These are phyloP conservation scores for Nephrocerus scutellatus DNA, from an alignment of 2,888 invertebrate species.

Conservation along the genomic window DNA sequence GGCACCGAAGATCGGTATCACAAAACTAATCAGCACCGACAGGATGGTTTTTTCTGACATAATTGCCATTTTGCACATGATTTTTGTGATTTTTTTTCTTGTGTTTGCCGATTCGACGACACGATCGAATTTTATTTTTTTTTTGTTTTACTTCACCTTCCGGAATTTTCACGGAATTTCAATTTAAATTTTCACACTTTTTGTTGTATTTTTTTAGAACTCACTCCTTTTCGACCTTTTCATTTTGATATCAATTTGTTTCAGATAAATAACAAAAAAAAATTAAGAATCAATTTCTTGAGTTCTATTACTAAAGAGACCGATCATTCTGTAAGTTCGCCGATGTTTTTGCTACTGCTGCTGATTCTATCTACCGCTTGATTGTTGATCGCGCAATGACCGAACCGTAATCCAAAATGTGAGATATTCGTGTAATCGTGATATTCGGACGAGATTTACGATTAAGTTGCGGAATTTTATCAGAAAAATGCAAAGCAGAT, in stretches of 20 bases:
- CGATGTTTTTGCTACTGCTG: too few species aligned
- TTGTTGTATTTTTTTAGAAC: slow-evolving; percentile 2
- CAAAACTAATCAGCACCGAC: slow-evolving; percentile 42
- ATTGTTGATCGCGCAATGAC: too few species aligned
- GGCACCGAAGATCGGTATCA: slow-evolving; percentile 44
- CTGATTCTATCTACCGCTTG: too few species aligned
- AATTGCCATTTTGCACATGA: slow-evolving; percentile 29
- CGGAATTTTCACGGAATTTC: neutral
- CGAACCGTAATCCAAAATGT: too few species aligned
- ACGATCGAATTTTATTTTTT: neutral
- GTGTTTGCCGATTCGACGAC: slow-evolving; percentile 4
- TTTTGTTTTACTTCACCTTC: slow-evolving; percentile 1
- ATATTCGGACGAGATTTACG: too few species aligned
- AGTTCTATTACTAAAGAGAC: too few species aligned
- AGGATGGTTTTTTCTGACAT: slow-evolving; percentile 34
- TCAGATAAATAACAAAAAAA: too few species aligned
- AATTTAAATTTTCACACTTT: slow-evolving; percentile 5
- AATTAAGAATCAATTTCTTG: too few species aligned
- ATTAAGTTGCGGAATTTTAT: too few species aligned
- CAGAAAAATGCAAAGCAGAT: too few species aligned
- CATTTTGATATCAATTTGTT: neutral
- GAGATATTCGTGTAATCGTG: too few species aligned
- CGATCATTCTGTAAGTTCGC: too few species aligned
- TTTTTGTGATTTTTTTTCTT: slow-evolving; percentile 12
- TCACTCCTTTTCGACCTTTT: slow-evolving; percentile 4